Conservation (phyloP, 2,797 vertebrate genomes). For the Psittacula derbiana region DNA sequence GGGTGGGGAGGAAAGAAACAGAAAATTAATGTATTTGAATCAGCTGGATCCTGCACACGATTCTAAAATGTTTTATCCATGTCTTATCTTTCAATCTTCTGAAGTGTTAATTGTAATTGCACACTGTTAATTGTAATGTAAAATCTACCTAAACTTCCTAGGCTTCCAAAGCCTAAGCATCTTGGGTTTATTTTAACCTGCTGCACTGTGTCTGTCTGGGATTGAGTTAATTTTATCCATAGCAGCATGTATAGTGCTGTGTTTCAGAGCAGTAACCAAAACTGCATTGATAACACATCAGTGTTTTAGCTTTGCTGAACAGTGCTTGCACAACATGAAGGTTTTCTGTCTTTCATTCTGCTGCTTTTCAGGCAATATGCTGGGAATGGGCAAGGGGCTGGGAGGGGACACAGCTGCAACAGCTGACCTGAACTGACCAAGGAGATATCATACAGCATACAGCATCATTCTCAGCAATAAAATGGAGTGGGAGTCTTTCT, state of each 20-base stretch:
- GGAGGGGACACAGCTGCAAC: background rate
- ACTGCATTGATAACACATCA: background rate
- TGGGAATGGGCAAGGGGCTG: background rate
- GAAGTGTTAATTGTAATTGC: background rate
- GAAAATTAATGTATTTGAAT: background rate
- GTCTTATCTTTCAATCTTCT: background rate
- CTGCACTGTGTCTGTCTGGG: background rate
- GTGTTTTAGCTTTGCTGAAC: background rate
- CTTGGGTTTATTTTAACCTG: background rate
- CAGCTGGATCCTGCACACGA: background rate
- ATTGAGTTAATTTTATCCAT: background rate
- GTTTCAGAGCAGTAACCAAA: background rate
- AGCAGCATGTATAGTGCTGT: background rate
- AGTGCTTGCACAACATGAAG: background rate
- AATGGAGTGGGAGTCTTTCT: background rate
- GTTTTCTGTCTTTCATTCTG: background rate
- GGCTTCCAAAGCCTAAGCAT: background rate
- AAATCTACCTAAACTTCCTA: background rate
- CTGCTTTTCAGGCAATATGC: background rate
- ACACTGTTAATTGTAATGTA: background rate
- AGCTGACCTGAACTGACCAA: background rate
- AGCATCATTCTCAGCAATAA: background rate
- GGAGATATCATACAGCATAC: background rate
- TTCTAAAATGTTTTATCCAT: background rate
- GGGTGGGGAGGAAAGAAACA: fast-evolving